Evolutionary conservation across 2,797 vertebrate genomes (phyloP).

Genomic region (Fistularia commersonii): DNA sequence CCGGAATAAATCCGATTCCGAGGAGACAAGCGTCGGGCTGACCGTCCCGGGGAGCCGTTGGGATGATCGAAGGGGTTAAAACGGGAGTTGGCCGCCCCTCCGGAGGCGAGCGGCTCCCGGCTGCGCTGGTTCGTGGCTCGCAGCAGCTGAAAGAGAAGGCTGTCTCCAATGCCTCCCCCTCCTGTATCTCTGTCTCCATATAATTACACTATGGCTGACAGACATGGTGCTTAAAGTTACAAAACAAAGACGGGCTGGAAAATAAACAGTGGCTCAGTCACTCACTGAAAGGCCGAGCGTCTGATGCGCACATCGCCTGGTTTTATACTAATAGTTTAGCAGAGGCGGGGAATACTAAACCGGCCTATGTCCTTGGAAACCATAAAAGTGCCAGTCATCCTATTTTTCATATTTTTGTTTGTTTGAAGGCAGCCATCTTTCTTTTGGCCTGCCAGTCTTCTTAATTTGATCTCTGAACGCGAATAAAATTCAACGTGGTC

Average conservation of each 20-base stretch:
- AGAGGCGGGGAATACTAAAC: slow-evolving; percentile 23
- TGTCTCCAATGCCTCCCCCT: slow-evolving; percentile 62
- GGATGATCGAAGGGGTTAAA: slow-evolving; percentile 63
- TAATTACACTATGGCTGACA: slow-evolving; percentile 82
- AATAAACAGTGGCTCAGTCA: slow-evolving; percentile 73
- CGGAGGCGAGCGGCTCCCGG: slow-evolving; percentile 67
- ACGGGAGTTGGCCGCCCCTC: slow-evolving; percentile 66
- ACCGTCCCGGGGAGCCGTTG: slow-evolving; percentile 18
- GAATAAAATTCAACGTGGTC: no score
- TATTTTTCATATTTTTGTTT: slow-evolving; percentile 18
- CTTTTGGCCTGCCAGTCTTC: no score
- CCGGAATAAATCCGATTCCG: no score
- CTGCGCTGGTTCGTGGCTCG: slow-evolving; percentile 67
- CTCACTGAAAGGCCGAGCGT: slow-evolving; percentile 36
- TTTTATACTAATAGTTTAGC: slow-evolving; percentile 53
- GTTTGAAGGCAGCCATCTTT: slow-evolving; percentile 23
- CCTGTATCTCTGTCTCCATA: slow-evolving; percentile 76
- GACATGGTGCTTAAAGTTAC: slow-evolving; percentile 81
- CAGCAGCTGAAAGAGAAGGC: slow-evolving; percentile 76
- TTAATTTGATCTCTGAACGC: no score
- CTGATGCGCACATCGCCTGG: slow-evolving; percentile 29
- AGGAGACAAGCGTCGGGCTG: slow-evolving; percentile 30
- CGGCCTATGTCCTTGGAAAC: slow-evolving; percentile 15
- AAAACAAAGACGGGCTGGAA: slow-evolving; percentile 78
- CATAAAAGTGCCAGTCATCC: slow-evolving; percentile 23